phyloP scores from a whole-genome alignment of 2,113 vertebrate species.

The Tiliqua scincoides region DNA sequence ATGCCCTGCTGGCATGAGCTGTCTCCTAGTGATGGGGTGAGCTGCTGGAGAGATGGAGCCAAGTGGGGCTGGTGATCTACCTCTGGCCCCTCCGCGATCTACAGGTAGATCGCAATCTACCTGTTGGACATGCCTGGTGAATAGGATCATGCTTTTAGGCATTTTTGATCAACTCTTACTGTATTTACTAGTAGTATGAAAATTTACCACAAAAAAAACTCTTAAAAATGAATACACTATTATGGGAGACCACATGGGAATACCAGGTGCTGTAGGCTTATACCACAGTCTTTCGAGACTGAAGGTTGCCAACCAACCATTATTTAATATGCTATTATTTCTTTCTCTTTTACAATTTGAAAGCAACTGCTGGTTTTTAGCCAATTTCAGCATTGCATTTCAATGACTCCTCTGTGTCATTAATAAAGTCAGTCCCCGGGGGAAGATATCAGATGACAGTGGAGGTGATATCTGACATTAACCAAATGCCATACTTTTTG shows the following conservation, averaged over 20 bases:
- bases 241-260: too few species aligned
- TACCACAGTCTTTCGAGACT: too few species aligned
- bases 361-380: neutral
- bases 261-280: too few species aligned
- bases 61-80: too few species aligned
- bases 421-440: constrained; percentile 47
- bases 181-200: neutral
- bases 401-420: constrained; percentile 48
- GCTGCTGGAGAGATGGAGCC: too few species aligned
- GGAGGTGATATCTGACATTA: constrained; percentile 74
- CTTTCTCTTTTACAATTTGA: neutral
- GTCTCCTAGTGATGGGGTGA: too few species aligned
- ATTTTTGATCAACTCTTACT: neutral
- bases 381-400: neutral
- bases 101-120: too few species aligned
- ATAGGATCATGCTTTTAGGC: neutral
- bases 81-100: too few species aligned
- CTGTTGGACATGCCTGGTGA: too few species aligned
- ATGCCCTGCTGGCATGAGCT: too few species aligned
- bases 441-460: constrained; percentile 53
- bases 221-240: neutral
- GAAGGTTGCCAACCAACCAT: too few species aligned
- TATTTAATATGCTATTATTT: neutral
- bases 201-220: neutral
- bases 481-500: constrained; percentile 72